Base-by-base conservation (phyloP, 2,888 invertebrate species). In the Philhelius pedissequus region DNA sequence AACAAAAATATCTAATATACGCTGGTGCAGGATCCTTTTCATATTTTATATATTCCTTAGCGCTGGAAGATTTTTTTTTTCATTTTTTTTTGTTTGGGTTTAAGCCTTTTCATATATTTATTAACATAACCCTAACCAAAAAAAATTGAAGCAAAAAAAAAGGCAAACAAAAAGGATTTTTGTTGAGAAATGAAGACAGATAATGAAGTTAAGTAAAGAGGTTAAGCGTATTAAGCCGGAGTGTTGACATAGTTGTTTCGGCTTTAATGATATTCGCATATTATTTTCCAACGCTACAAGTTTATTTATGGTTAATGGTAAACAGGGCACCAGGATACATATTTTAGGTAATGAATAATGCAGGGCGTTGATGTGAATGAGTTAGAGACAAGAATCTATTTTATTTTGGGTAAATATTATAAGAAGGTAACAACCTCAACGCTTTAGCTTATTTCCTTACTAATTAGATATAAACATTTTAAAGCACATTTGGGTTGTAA, bases 221-320 rank as follows among this genome's bases (percentile, higher is more conserved):
- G 74, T 43, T 52, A 62, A 60, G 38, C 68, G 27, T 50, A 52
- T 38, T 60, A 60, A 68, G 68, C 52, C 43, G 52, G 43, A 50
- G 52, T 38, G 73, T 68, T 79, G 74, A 79, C 79, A 79, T 35
- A 45, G 52, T 79, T 69, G 52, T 68, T 68, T 54, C 35, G 25
- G n/a, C 25, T 38, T 58, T 22, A 25, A 25, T 58, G 56, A 11
- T 9, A 20, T 20, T 1, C n/a, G 38, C 50, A 18, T 69, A 38
- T n/a, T 69, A 69, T 69, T 76, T 76, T 32, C 40, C 18, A 5
- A 43, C 30, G 58, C 58, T 52, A 69, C 68, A 60, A 56, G 69
- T 58, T 54, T 38, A 58, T 70, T 48, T 30, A 60, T 20, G 18
- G 38, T 25, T 45, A 18, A 38, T 45, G 40, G 40, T 22, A 15